phyloP scores from a whole-genome alignment of 2,888 invertebrate genomes.

The Anarsia innoxiella region DNA sequence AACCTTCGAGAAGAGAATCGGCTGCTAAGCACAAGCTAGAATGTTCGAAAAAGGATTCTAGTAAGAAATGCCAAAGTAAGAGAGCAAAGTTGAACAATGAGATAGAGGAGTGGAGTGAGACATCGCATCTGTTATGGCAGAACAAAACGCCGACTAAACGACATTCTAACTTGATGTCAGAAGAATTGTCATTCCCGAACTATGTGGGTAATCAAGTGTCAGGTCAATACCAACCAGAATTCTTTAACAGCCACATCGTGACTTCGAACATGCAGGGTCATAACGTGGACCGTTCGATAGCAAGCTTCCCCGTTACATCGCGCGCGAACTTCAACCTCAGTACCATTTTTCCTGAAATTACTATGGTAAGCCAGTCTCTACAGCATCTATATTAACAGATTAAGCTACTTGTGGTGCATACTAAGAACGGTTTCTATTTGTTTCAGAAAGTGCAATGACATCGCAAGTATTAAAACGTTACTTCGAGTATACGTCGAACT shows the following conservation, averaged over 20 bases:
- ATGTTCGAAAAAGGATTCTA: slow-evolving; percentile 64
- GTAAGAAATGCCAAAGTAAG: slow-evolving; percentile 63
- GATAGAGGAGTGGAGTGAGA: slow-evolving; percentile 59
- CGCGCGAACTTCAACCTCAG: slow-evolving; percentile 87
- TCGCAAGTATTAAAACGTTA: not conserved
- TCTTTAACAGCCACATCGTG: slow-evolving; percentile 61
- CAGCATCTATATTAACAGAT: too few species aligned
- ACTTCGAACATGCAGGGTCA: slow-evolving; percentile 55
- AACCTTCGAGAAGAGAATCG: slow-evolving; percentile 53
- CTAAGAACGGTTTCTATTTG: slow-evolving; percentile 24
- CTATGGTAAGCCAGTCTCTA: slow-evolving; percentile 76
- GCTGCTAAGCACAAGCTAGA: slow-evolving; percentile 64
- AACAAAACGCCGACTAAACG: slow-evolving; percentile 51
- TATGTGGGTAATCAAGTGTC: slow-evolving; percentile 59
- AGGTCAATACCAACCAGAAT: slow-evolving; percentile 59
- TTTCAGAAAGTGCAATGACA: slow-evolving; percentile 68
- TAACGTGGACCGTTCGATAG: slow-evolving; percentile 48
- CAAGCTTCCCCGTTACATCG: slow-evolving; percentile 57
- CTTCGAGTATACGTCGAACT: slow-evolving; percentile 5
- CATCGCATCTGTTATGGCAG: slow-evolving; percentile 55
- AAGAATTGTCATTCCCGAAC: slow-evolving; percentile 58
- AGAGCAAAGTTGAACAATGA: slow-evolving; percentile 50
- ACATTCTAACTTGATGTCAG: slow-evolving; percentile 50
- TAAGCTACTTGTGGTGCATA: too few species aligned
- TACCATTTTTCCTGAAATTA: slow-evolving; percentile 90